These are phyloP conservation scores for Xestoiulus laeticollis DNA, from an alignment of 2,888 invertebrate species.

Conservation along the genomic window DNA sequence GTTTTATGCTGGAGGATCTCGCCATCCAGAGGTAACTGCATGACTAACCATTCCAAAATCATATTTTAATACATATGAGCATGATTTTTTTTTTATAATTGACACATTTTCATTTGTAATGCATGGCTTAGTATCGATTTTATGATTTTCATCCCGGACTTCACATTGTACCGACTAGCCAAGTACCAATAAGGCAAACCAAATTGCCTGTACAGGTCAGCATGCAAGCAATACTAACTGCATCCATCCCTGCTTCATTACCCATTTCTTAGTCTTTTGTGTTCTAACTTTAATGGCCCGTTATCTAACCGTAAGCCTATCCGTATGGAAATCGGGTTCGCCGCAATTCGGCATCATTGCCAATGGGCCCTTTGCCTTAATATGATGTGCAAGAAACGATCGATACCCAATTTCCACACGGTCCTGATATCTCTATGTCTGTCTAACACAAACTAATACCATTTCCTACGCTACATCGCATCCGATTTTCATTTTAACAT, in stretches of 20 bases:
- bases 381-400: no score
- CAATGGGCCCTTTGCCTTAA: no score
- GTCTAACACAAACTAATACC: not conserved
- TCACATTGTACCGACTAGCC: constrained; percentile 53
- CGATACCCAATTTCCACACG: not conserved
- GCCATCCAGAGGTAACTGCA: constrained; percentile 39
- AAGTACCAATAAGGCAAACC: constrained; percentile 10
- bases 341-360: no score
- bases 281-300: no score
- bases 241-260: not conserved
- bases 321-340: no score
- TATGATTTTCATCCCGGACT: constrained; percentile 53
- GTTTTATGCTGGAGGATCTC: not conserved
- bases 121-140: not conserved
- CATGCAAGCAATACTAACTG: not conserved
- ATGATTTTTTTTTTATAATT: constrained; percentile 8
- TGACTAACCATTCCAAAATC: not conserved
- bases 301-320: no score
- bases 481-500: not conserved
- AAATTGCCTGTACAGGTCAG: constrained; percentile 8
- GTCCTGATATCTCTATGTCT: not conserved
- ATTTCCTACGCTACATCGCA: not conserved
- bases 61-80: not conserved
- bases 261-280: no score
- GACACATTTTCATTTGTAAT: not conserved